Percentiles rank a stretch among this genome's conserved stretches.
These are phyloP conservation scores for Plectus sambesii DNA, from an alignment of 1,140 invertebrate genomes.

Conservation along the genomic window DNA sequence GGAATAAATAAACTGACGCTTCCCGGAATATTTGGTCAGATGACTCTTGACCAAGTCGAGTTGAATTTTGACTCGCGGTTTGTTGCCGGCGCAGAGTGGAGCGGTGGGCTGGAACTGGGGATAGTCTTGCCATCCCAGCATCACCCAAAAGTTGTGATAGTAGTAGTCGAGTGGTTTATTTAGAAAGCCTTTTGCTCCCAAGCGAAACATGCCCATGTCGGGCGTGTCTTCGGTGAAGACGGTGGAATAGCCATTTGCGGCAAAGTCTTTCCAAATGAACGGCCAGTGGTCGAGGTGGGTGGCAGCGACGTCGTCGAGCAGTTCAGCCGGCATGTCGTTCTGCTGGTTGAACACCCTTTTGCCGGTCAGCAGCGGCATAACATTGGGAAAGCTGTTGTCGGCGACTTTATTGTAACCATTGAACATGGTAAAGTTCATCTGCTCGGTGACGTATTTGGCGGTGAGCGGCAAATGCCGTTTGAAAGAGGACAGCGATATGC, in stretches of 20 bases:
- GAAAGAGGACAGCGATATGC: too few species aligned
- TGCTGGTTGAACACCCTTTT: neutral
- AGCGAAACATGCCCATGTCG: slow-evolving; percentile 29
- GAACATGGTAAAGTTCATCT: too few species aligned
- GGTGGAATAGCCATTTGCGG: slow-evolving; percentile 26
- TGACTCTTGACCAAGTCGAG: slow-evolving; percentile 19
- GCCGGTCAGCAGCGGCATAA: neutral
- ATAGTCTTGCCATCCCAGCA: slow-evolving; percentile 17
- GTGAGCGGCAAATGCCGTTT: too few species aligned
- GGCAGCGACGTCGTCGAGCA: neutral
- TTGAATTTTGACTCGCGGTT: slow-evolving; percentile 20
- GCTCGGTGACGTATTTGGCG: too few species aligned
- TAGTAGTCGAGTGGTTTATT: slow-evolving; percentile 36
- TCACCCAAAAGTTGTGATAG: slow-evolving; percentile 32
- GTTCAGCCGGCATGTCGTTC: neutral
- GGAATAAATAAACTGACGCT: slow-evolving; percentile 19
- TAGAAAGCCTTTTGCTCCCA: slow-evolving; percentile 27
- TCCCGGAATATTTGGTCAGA: slow-evolving; percentile 12
- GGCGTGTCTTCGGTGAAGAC: slow-evolving; percentile 34
- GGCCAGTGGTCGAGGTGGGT: neutral
- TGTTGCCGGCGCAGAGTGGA: too few species aligned
- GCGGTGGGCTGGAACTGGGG: slow-evolving; percentile 12
- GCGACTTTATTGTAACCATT: neutral
- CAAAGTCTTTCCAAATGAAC: neutral
- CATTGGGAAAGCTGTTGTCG: neutral